A percentile compares a stretch with the other conserved stretches of the same genome.
phyloP scores from a whole-genome alignment of 2,888 invertebrate species.

The Nemoura dubitans region DNA sequence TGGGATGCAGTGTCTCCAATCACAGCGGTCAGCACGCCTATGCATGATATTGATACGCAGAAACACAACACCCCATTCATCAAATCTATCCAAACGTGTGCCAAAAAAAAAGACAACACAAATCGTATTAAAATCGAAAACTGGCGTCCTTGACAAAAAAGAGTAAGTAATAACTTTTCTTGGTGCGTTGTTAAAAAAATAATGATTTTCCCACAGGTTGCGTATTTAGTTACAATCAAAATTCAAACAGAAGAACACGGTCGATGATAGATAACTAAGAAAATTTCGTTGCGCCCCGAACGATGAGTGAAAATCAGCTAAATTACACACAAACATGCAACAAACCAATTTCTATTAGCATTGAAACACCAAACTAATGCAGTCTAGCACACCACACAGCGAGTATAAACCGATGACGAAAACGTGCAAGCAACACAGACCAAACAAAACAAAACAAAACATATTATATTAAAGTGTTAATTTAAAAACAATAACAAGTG shows the following conservation, averaged over 20 bases:
- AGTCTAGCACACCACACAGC: background rate
- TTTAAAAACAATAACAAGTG: background rate
- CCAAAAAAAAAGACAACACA: background rate
- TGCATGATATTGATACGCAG: conserved; percentile 62
- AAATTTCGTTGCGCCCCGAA: background rate
- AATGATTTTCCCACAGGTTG: background rate
- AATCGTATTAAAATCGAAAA: background rate
- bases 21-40: conserved; percentile 68
- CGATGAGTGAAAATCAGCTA: background rate
- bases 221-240: background rate
- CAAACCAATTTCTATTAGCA: background rate
- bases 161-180: too few species aligned
- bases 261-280: background rate
- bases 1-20: conserved; percentile 70
- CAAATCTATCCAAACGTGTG: conserved; percentile 14
- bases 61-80: conserved; percentile 47
- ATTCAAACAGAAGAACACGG: background rate
- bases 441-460: background rate
- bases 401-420: background rate
- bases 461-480: background rate
- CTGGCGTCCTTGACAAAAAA: too few species aligned
- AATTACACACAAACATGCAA: background rate
- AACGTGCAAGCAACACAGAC: background rate
- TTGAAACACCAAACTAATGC: background rate
- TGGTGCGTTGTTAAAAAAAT: too few species aligned